phyloP scores from a whole-genome alignment of 2,797 vertebrate genomes.

The Austrolebias charrua region DNA sequence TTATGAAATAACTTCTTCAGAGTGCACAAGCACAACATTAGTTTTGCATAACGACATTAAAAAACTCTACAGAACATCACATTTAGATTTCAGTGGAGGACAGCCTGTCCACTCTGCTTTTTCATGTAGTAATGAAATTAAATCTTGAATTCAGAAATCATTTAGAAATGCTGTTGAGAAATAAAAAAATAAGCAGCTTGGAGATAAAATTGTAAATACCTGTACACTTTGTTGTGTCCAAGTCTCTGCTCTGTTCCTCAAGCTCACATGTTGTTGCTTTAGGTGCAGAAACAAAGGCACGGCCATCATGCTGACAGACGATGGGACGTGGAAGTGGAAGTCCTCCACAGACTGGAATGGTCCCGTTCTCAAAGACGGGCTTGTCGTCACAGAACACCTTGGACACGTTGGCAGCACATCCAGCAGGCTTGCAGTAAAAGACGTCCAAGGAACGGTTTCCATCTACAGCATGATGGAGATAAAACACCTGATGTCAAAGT shows the following conservation, averaged over 20 bases:
- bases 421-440: slow-evolving; percentile 8
- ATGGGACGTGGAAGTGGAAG: neutral
- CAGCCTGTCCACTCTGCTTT: neutral
- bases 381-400: neutral
- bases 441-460: rapidly evolving
- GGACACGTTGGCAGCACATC: slow-evolving; percentile 2
- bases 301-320: slow-evolving; percentile 19
- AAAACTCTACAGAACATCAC: too few species aligned
- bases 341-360: neutral
- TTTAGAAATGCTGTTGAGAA: neutral
- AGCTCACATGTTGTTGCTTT: neutral
- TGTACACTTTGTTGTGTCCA: neutral
- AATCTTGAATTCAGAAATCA: neutral
- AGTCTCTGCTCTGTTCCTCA: neutral
- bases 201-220: slow-evolving; percentile 19
- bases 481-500: neutral
- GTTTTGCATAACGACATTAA: too few species aligned
- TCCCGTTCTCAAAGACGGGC: rapidly evolving
- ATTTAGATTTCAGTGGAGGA: neutral
- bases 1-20: too few species aligned
- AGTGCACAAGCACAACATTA: too few species aligned
- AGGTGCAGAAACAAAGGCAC: neutral
- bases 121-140: neutral
- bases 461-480: slow-evolving; percentile 25
- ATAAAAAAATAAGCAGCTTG: neutral